Evolutionary conservation across 2,797 vertebrate species (phyloP).

Genomic region (Mus caroli): DNA sequence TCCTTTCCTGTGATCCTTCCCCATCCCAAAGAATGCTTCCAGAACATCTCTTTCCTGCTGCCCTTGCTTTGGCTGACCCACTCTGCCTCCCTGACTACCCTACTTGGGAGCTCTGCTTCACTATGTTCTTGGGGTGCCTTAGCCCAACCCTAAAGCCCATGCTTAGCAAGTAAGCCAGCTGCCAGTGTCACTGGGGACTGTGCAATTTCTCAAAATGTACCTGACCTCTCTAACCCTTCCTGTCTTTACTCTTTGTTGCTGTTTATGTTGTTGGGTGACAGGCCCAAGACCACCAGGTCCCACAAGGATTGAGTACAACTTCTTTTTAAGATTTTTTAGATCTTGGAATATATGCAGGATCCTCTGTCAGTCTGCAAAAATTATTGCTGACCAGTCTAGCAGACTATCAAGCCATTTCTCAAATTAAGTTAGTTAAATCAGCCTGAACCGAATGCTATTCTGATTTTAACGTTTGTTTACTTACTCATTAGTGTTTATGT

Average conservation of each 20-base stretch:
- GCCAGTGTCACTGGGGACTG: neutral
- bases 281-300: neutral
- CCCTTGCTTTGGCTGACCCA: fast-evolving
- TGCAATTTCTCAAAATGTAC: fast-evolving
- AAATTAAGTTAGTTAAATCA: neutral
- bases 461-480: neutral
- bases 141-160: fast-evolving
- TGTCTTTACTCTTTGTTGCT: neutral
- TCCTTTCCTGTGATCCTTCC: fast-evolving
- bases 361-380: neutral
- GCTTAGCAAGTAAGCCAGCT: fast-evolving
- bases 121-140: no score
- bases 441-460: neutral
- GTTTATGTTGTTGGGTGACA: neutral
- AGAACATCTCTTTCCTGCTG: neutral
- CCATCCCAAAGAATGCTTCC: no score
- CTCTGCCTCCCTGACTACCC: neutral
- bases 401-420: neutral
- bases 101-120: neutral
- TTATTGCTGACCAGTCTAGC: neutral
- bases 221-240: neutral
- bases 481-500: slow-evolving; percentile 16
- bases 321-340: neutral
- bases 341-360: neutral
- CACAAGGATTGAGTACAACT: neutral